A percentile compares a stretch with the other conserved stretches of the same genome.
These are phyloP conservation scores for Lycocorax pyrrhopterus DNA, from an alignment of 2,113 vertebrate species.

Conservation along the genomic window DNA sequence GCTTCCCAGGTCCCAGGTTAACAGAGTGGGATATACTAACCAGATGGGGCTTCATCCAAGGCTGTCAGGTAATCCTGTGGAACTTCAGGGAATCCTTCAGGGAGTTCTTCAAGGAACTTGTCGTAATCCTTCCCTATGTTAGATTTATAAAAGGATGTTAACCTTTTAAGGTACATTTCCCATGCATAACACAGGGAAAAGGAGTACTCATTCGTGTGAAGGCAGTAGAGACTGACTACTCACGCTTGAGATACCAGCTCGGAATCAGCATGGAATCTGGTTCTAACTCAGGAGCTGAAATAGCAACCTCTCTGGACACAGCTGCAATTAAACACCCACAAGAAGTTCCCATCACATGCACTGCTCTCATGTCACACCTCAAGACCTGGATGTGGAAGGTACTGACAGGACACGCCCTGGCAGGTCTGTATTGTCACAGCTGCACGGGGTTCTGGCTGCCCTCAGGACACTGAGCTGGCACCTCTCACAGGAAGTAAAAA, in stretches of 20 bases:
- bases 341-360: background rate
- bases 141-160: fast-evolving
- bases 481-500: too few species aligned
- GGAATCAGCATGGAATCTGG: background rate
- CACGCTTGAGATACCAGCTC: fast-evolving
- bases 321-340: background rate
- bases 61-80: too few species aligned
- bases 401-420: background rate
- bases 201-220: too few species aligned
- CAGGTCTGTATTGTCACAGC: background rate
- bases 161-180: fast-evolving
- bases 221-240: too few species aligned
- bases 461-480: background rate
- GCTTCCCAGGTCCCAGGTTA: background rate
- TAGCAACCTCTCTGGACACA: background rate
- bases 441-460: background rate
- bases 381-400: too few species aligned
- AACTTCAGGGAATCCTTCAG: too few species aligned
- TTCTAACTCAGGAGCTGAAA: background rate
- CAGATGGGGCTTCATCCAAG: too few species aligned
- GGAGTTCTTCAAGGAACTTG: too few species aligned
- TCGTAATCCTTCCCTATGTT: background rate
- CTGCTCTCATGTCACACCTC: background rate
- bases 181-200: fast-evolving
- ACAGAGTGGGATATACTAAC: background rate